Percentiles rank a stretch among this genome's conserved stretches.
These are phyloP conservation scores for Lasioglossum marginatum DNA, from an alignment of 2,888 invertebrate genomes.

Conservation along the genomic window DNA sequence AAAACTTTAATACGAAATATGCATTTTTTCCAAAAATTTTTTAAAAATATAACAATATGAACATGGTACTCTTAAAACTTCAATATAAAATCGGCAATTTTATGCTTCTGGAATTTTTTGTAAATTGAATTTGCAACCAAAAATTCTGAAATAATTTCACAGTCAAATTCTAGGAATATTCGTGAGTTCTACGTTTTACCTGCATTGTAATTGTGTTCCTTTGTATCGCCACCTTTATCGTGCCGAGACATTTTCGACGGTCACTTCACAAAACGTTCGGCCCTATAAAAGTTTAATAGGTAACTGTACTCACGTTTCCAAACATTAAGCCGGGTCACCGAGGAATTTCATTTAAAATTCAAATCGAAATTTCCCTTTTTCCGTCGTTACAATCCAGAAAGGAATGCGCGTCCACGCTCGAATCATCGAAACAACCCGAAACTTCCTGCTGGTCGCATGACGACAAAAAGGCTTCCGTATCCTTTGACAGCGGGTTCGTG, in stretches of 20 bases:
- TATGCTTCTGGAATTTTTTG: too few relatives aligned
- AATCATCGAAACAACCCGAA: conserved; percentile 9
- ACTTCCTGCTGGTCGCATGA: conserved; percentile 14
- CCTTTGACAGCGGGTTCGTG: conserved; percentile 13
- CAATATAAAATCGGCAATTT: too few relatives aligned
- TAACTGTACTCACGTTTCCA: background rate
- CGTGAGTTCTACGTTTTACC: too few relatives aligned
- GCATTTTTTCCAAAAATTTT: too few relatives aligned
- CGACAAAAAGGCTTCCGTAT: conserved; percentile 26
- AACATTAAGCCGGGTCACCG: background rate
- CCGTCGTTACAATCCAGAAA: background rate
- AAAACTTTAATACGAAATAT: too few relatives aligned
- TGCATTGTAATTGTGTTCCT: too few relatives aligned
- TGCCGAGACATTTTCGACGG: background rate
- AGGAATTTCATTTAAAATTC: conserved; percentile 3
- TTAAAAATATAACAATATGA: too few relatives aligned
- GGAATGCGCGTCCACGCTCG: background rate
- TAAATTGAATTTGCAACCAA: too few relatives aligned
- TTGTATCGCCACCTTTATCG: background rate
- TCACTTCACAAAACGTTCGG: background rate
- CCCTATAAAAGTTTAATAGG: background rate
- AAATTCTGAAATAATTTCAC: too few relatives aligned
- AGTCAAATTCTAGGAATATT: too few relatives aligned
- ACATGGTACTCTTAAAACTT: too few relatives aligned
- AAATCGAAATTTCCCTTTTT: conserved; percentile 6